Percentiles rank a stretch among this genome's conserved stretches.
Evolutionary conservation across 2,797 vertebrate genomes (phyloP).

Genomic region (Hydrocynus forskahlii): DNA sequence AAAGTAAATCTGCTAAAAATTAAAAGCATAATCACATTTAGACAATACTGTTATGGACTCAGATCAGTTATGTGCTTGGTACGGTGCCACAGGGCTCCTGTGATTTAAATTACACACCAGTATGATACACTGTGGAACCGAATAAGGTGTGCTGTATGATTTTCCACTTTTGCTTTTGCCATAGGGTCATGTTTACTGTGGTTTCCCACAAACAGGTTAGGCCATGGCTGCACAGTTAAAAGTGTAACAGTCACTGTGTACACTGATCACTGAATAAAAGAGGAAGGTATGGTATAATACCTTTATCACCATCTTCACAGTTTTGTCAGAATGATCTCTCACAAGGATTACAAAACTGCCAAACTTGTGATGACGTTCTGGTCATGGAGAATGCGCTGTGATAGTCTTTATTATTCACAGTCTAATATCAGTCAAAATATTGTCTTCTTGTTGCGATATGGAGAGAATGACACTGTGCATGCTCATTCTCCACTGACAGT

Average conservation of each 20-base stretch:
- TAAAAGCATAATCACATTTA: conserved; percentile 56
- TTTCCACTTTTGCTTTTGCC: conserved; percentile 4
- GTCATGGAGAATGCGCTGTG: background rate
- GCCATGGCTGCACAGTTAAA: background rate
- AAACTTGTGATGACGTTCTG: background rate
- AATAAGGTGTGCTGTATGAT: conserved; percentile 18
- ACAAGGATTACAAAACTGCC: background rate
- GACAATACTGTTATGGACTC: conserved; percentile 40
- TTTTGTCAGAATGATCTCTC: background rate
- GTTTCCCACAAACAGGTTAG: background rate
- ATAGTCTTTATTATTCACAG: background rate
- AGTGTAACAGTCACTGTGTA: background rate
- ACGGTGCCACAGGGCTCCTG: conserved; percentile 16
- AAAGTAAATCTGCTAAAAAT: conserved; percentile 56
- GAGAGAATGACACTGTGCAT: conserved; percentile 2
- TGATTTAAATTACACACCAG: conserved; percentile 39
- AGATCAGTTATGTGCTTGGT: conserved; percentile 31
- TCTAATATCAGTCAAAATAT: background rate
- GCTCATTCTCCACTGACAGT: background rate
- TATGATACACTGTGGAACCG: conserved; percentile 22
- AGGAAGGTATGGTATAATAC: background rate
- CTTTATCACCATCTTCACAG: background rate
- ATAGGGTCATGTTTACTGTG: conserved; percentile 15
- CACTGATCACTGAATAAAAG: background rate
- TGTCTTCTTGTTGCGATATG: background rate